These are phyloP conservation scores for Caenorhabditis imperialis DNA, from an alignment of 2,888 invertebrate species.

Conservation along the genomic window DNA sequence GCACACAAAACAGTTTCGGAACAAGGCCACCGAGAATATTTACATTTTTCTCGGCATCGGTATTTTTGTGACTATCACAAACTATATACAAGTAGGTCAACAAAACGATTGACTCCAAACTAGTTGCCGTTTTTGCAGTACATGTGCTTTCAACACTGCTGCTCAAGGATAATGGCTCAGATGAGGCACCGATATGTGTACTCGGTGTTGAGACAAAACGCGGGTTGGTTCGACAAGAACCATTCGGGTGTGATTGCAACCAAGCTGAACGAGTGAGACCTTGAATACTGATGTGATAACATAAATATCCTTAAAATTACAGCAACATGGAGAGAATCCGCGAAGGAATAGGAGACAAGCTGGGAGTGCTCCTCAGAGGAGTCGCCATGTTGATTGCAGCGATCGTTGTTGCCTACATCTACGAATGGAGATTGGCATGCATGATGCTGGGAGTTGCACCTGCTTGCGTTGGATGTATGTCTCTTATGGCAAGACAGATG, in stretches of 20 bases:
- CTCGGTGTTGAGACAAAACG: constrained; percentile 70
- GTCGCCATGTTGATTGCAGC: constrained; percentile 67
- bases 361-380: constrained; percentile 71
- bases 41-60: constrained; percentile 74
- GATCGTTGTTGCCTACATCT: constrained; percentile 66
- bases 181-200: constrained; percentile 64
- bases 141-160: constrained; percentile 70
- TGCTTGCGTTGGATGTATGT: constrained; percentile 68
- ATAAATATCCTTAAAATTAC: constrained; percentile 19
- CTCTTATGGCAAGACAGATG: constrained; percentile 69
- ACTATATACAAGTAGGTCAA: no score
- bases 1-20: constrained; percentile 59
- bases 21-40: constrained; percentile 67
- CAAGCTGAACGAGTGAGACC: constrained; percentile 68
- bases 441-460: constrained; percentile 71
- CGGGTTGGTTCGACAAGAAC: constrained; percentile 74
- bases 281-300: no score
- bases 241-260: constrained; percentile 71
- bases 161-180: constrained; percentile 66
- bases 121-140: no score
- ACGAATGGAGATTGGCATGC: constrained; percentile 70
- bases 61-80: constrained; percentile 62
- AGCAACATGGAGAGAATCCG: constrained; percentile 58
- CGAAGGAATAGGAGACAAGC: constrained; percentile 74
- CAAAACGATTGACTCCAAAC: no score